Conservation (phyloP, 2,113 vertebrate genomes). For the Ceyx cyanopectus region DNA sequence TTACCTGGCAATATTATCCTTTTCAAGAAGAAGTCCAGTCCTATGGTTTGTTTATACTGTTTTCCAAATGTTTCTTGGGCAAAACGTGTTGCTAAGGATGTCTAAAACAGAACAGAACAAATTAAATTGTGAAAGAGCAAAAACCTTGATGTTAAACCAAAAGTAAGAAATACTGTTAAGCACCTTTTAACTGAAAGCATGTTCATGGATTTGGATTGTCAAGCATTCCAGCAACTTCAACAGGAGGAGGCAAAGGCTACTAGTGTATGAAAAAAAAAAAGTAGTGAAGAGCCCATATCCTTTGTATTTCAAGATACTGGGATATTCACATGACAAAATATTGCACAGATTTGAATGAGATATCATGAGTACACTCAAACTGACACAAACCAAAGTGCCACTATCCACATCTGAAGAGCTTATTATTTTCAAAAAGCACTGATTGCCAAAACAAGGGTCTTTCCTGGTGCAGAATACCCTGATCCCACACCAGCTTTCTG, state of each 20-base stretch:
- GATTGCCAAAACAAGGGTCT: background rate
- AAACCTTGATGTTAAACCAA: conserved; percentile 4
- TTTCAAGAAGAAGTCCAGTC: conserved; percentile 99
- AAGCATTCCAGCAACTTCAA: background rate
- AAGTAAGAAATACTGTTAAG: conserved; percentile 34
- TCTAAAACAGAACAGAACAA: conserved; percentile 84
- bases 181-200: background rate
- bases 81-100: conserved; percentile 94
- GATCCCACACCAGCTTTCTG: background rate
- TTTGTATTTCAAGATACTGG: background rate
- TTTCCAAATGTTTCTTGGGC: conserved; percentile 99
- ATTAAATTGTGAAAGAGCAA: conserved; percentile 64
- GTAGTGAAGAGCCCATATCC: background rate
- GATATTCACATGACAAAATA: background rate
- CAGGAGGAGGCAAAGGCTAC: conserved; percentile 9
- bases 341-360: background rate
- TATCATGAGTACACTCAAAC: background rate
- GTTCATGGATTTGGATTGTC: background rate
- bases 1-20: conserved; percentile 98
- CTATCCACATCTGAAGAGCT: background rate
- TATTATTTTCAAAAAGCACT: background rate
- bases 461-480: background rate
- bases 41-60: conserved; percentile 98
- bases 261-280: background rate
- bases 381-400: background rate